phyloP scores from a whole-genome alignment of 2,888 invertebrate genomes.

The Entomobrya multifasciata region DNA sequence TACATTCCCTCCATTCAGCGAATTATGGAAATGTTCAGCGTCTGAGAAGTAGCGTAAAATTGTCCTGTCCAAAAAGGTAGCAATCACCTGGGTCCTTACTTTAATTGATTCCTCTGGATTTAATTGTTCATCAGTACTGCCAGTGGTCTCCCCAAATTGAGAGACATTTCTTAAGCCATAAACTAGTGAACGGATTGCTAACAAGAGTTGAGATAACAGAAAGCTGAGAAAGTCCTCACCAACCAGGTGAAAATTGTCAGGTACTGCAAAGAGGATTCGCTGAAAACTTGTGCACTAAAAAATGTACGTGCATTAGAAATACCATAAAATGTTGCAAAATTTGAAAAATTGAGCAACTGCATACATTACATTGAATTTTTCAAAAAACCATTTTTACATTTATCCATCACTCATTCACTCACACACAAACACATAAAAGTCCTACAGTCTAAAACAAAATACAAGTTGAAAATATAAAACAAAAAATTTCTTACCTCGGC shows the following conservation, averaged over 20 bases:
- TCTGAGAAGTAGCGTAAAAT: slow-evolving; percentile 75
- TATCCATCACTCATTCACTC: not conserved
- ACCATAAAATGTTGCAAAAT: not conserved
- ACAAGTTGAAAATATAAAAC: no score
- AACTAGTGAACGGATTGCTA: slow-evolving; percentile 61
- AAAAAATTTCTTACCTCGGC: slow-evolving; percentile 77
- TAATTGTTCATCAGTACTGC: not conserved
- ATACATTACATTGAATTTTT: no score
- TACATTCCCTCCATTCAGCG: not conserved
- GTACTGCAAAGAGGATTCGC: slow-evolving; percentile 75
- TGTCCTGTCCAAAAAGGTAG: slow-evolving; percentile 70
- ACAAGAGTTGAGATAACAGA: slow-evolving; percentile 68
- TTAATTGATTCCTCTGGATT: slow-evolving; percentile 25
- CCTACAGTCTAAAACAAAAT: no score
- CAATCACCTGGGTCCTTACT: slow-evolving; percentile 65
- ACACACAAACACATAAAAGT: not conserved
- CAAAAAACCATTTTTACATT: no score
- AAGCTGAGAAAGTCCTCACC: slow-evolving; percentile 73
- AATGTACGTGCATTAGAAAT: not conserved
- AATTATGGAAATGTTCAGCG: slow-evolving; percentile 67
- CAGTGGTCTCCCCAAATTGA: not conserved
- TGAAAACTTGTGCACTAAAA: slow-evolving; percentile 76
- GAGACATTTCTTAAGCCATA: slow-evolving; percentile 47
- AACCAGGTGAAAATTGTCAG: slow-evolving; percentile 74
- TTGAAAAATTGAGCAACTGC: no score